phyloP scores from a whole-genome alignment of 2,888 invertebrate species.

The Amaurobius ferox region DNA sequence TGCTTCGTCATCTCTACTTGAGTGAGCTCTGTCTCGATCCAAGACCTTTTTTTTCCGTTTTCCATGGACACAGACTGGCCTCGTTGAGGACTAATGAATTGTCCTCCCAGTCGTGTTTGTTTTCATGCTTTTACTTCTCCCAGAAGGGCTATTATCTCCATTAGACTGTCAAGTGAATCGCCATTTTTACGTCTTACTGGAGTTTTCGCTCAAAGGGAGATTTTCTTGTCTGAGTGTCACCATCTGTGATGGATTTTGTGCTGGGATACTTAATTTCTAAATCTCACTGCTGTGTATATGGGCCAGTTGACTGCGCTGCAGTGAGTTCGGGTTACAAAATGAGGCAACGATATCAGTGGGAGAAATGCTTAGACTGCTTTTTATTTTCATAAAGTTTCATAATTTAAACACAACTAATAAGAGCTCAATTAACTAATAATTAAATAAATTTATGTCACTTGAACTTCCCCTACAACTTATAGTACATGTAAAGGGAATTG shows the following conservation, averaged over 20 bases:
- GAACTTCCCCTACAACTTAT: no score
- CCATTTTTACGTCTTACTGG: slow-evolving; percentile 12
- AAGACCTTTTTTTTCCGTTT: slow-evolving; percentile 17
- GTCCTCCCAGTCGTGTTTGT: slow-evolving; percentile 19
- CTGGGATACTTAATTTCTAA: background rate
- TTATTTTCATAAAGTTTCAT: no score
- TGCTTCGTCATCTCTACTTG: slow-evolving; percentile 55
- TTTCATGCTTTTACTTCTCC: slow-evolving; percentile 7
- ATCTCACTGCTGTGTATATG: background rate
- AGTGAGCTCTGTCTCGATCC: slow-evolving; percentile 39
- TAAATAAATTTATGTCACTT: no score
- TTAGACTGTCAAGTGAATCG: slow-evolving; percentile 16
- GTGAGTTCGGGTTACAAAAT: background rate
- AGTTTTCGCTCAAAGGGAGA: slow-evolving; percentile 9
- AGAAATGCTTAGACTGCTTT: no score
- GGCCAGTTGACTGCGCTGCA: background rate
- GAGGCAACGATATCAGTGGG: background rate
- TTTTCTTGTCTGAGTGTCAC: background rate
- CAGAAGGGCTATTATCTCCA: slow-evolving; percentile 19
- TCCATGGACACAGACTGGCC: background rate
- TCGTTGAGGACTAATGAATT: slow-evolving; percentile 52
- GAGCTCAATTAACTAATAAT: no score
- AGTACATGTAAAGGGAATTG: no score
- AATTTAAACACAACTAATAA: no score
- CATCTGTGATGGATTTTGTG: background rate